Conservation (phyloP, 2,888 invertebrate species). For the Drosophila ustulata region DNA sequence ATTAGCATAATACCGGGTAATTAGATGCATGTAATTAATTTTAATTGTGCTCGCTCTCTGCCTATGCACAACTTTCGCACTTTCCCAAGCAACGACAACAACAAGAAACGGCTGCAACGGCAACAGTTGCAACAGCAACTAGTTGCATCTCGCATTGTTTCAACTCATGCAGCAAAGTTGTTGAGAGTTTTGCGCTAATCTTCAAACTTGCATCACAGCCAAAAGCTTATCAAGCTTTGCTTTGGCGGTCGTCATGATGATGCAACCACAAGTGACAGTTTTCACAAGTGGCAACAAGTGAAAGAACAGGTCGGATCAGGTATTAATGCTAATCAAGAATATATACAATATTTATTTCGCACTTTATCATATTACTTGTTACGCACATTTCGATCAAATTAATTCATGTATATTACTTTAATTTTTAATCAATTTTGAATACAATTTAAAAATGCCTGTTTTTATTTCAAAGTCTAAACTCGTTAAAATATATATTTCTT, state of each 20-base stretch:
- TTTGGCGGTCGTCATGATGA: conserved; percentile 9
- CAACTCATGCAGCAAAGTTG: conserved; percentile 16
- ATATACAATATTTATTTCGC: too few species aligned
- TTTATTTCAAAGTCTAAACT: too few species aligned
- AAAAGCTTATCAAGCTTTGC: conserved; percentile 14
- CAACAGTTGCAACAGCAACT: conserved; percentile 14
- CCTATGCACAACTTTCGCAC: conserved; percentile 46
- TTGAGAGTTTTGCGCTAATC: conserved; percentile 24
- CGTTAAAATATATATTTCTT: too few species aligned
- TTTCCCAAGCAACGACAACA: conserved; percentile 46
- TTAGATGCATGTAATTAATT: conserved; percentile 80
- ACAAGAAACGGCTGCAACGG: neutral
- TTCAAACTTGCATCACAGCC: conserved; percentile 24
- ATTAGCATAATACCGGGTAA: conserved; percentile 82
- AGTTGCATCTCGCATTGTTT: conserved; percentile 20
- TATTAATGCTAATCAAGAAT: too few species aligned
- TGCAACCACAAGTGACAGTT: conserved; percentile 13
- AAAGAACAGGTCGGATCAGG: too few species aligned
- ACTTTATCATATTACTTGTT: too few species aligned
- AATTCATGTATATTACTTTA: too few species aligned
- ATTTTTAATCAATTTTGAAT: too few species aligned
- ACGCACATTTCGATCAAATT: too few species aligned
- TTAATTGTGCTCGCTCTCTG: conserved; percentile 72
- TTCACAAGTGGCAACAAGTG: conserved; percentile 2
- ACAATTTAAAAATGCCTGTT: too few species aligned